These are phyloP conservation scores for Sepiola atlantica DNA, from an alignment of 2,888 invertebrate genomes.

Conservation along the genomic window DNA sequence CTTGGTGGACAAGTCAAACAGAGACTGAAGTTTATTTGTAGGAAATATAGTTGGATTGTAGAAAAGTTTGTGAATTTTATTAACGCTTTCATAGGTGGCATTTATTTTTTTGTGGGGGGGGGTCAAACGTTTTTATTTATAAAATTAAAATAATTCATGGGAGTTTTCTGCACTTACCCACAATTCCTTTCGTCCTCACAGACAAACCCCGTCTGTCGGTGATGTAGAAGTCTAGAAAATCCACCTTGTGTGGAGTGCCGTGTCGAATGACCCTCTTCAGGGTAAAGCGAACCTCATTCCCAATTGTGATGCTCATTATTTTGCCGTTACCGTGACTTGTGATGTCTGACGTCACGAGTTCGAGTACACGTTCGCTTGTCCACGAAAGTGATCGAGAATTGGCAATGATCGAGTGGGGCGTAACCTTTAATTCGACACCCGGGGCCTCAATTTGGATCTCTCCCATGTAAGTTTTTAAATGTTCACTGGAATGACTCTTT, in stretches of 20 bases:
- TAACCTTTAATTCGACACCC: conserved; percentile 42
- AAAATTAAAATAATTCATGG: too few species aligned
- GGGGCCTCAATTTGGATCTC: conserved; percentile 33
- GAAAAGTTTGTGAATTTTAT: too few species aligned
- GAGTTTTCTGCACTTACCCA: background rate
- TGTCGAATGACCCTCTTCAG: background rate
- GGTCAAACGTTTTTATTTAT: too few species aligned
- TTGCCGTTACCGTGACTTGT: conserved; percentile 33
- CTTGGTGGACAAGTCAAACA: too few species aligned
- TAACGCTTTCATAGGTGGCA: too few species aligned
- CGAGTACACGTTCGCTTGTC: conserved; percentile 39
- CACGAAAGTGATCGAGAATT: conserved; percentile 44
- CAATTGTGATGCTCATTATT: background rate
- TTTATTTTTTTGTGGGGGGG: too few species aligned
- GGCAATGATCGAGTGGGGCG: conserved; percentile 41
- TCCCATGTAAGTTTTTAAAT: conserved; percentile 56
- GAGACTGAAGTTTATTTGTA: too few species aligned
- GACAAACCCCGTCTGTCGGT: background rate
- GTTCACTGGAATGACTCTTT: conserved; percentile 42
- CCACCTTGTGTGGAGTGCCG: background rate
- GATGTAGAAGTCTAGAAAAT: conserved; percentile 39
- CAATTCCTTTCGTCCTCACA: background rate
- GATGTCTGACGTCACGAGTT: conserved; percentile 37
- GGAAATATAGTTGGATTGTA: too few species aligned
- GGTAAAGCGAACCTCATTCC: background rate